Percentiles rank a stretch among this genome's conserved stretches.
These are phyloP conservation scores for Varecia variegata DNA, from an alignment of 2,797 vertebrate genomes.

Conservation along the genomic window DNA sequence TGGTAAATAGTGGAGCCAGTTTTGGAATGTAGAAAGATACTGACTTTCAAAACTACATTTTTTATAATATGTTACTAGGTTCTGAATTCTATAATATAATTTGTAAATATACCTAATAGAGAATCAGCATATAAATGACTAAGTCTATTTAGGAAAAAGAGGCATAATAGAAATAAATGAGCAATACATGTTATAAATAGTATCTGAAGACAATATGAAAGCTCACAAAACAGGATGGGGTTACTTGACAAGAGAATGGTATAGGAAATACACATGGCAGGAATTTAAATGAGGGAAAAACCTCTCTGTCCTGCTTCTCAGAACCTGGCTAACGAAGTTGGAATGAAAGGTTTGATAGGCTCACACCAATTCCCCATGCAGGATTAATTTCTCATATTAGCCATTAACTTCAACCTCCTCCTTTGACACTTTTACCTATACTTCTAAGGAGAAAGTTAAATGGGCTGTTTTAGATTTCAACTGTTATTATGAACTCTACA, in stretches of 20 bases:
- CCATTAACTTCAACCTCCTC: neutral
- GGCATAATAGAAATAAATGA: neutral
- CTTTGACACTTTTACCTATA: neutral
- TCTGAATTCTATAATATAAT: neutral
- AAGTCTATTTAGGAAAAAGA: slow-evolving; percentile 23
- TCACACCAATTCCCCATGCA: neutral
- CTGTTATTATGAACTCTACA: neutral
- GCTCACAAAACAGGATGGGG: neutral
- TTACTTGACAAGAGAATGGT: neutral
- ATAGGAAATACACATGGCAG: neutral
- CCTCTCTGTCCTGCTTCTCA: neutral
- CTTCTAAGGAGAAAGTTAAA: neutral
- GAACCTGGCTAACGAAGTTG: neutral
- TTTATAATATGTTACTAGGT: neutral
- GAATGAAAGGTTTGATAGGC: neutral
- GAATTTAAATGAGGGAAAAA: neutral
- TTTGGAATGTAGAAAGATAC: neutral
- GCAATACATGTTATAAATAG: neutral
- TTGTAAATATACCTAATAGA: neutral
- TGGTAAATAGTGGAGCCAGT: neutral
- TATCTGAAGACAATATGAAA: neutral
- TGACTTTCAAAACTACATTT: neutral
- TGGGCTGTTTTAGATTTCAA: neutral
- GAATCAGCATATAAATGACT: neutral
- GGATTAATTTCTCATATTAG: neutral